Percentiles rank a stretch among this genome's conserved stretches.
phyloP scores from a whole-genome alignment of 2,888 invertebrate genomes.

The Gari tellinella region DNA sequence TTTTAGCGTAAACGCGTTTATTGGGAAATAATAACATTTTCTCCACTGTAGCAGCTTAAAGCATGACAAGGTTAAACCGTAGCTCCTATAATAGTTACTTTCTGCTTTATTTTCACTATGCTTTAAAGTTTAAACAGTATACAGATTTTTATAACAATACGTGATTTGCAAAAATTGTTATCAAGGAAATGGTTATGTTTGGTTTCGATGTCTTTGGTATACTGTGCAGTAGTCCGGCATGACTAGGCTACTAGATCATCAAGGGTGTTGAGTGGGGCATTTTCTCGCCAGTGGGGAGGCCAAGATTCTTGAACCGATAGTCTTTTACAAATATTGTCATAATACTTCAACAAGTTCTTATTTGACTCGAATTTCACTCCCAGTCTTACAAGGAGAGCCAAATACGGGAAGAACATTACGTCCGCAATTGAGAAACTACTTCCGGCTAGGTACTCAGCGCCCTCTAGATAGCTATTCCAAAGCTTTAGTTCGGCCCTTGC shows the following conservation, averaged over 20 bases:
- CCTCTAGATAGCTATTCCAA: conserved; percentile 22
- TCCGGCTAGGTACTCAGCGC: conserved; percentile 25
- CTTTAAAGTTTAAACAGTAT: too few relatives aligned
- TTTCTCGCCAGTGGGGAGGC: conserved; percentile 76
- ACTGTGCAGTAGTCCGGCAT: too few relatives aligned
- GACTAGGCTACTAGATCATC: neutral
- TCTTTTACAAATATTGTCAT: conserved; percentile 54
- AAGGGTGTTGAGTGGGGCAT: neutral
- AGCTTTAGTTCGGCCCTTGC: conserved; percentile 28
- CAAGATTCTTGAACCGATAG: conserved; percentile 65
- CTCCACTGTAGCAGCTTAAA: too few relatives aligned
- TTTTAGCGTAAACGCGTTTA: too few relatives aligned
- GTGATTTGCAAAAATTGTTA: too few relatives aligned
- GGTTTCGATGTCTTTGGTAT: too few relatives aligned
- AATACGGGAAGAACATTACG: conserved; percentile 23
- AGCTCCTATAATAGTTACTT: too few relatives aligned
- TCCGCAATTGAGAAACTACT: conserved; percentile 43
- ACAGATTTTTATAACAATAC: too few relatives aligned
- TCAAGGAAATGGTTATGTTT: too few relatives aligned
- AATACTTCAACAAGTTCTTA: conserved; percentile 60
- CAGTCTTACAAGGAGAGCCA: conserved; percentile 43
- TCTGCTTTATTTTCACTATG: too few relatives aligned
- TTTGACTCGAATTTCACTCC: conserved; percentile 53
- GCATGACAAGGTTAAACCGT: too few relatives aligned
- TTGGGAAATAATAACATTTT: too few relatives aligned